These are phyloP conservation scores for Noctua janthe DNA, from an alignment of 2,888 invertebrate species.

Conservation along the genomic window DNA sequence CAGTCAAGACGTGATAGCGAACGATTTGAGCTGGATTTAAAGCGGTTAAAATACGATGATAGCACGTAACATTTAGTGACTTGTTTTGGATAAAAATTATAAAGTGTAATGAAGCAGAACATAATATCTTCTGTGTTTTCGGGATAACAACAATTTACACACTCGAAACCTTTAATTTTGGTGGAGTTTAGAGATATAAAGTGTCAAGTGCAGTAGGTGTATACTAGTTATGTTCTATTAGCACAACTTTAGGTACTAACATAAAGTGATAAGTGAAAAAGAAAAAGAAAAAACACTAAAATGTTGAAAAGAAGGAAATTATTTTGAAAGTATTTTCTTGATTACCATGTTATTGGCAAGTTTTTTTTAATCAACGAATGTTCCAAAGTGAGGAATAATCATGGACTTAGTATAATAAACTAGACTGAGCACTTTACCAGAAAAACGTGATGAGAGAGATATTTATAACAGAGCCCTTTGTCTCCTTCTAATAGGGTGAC, in stretches of 20 bases:
- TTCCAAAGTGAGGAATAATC: neutral
- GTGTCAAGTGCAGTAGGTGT: neutral
- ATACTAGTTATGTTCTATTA: too few species aligned
- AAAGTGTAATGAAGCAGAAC: neutral
- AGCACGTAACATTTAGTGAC: neutral
- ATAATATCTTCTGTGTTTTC: neutral
- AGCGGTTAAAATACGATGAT: neutral
- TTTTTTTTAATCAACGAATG: neutral
- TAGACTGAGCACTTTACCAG: too few species aligned
- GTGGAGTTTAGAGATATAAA: neutral
- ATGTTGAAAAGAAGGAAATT: neutral
- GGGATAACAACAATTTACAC: neutral
- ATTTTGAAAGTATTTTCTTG: neutral
- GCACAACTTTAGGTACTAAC: too few species aligned
- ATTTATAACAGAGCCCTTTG: too few species aligned
- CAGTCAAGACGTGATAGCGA: slow-evolving; percentile 16
- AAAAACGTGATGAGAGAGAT: too few species aligned
- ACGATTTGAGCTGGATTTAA: neutral
- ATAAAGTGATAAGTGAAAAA: neutral
- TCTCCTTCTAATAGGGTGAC: too few species aligned
- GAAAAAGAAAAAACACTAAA: too few species aligned
- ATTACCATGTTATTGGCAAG: neutral
- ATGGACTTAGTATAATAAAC: too few species aligned
- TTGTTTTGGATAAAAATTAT: neutral
- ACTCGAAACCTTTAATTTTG: too few species aligned